These are phyloP conservation scores for Ia io DNA, from an alignment of 2,113 vertebrate species.

Conservation along the genomic window DNA sequence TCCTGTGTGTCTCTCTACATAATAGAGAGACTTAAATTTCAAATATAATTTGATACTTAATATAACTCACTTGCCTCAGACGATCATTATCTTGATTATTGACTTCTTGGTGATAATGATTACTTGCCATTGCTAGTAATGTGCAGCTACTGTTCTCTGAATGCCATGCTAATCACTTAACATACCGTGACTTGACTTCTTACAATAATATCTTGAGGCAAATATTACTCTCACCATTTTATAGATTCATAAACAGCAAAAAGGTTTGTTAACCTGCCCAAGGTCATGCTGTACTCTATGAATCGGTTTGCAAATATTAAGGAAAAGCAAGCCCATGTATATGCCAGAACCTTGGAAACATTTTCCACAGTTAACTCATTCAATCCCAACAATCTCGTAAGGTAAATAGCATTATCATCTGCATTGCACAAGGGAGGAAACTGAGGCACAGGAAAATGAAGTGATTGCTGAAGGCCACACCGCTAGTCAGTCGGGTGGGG, in stretches of 20 bases:
- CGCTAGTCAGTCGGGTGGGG: too few relatives aligned
- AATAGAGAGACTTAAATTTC: not conserved
- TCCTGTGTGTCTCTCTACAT: not conserved
- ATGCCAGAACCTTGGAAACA: not conserved
- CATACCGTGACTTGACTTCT: not conserved
- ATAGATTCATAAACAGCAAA: not conserved
- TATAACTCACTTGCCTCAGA: not conserved
- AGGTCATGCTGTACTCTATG: not conserved
- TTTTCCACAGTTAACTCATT: not conserved
- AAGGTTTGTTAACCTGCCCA: not conserved
- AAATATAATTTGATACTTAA: slow-evolving; percentile 20
- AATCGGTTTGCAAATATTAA: not conserved
- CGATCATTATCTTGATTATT: not conserved
- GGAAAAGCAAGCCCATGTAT: not conserved
- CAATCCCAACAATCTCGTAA: not conserved
- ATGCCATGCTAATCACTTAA: not conserved
- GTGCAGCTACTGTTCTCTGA: not conserved
- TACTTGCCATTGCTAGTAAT: not conserved
- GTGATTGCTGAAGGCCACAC: not conserved
- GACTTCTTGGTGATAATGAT: not conserved
- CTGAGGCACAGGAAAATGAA: not conserved
- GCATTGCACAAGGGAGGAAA: not conserved
- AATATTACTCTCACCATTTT: not conserved
- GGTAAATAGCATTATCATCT: not conserved
- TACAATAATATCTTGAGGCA: not conserved